A percentile compares a stretch with the other conserved stretches of the same genome.
phyloP scores from a whole-genome alignment of 2,113 vertebrate species.

The Glaucidium brasilianum region DNA sequence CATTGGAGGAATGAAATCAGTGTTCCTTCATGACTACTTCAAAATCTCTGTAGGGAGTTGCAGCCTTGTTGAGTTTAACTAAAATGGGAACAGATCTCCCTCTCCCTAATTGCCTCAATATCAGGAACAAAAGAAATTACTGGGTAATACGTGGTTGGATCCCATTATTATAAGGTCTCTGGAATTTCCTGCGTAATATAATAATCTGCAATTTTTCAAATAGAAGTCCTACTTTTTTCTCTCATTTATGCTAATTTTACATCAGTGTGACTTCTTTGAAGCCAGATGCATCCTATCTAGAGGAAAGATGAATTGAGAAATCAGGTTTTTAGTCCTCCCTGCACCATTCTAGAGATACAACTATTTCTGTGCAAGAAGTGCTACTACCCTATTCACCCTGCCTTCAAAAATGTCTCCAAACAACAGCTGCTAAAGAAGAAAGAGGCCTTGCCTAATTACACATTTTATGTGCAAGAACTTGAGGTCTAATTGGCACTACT shows the following conservation, averaged over 20 bases:
- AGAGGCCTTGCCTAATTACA: not conserved
- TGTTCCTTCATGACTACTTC: not conserved
- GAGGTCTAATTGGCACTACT: not conserved
- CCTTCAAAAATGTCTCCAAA: not conserved
- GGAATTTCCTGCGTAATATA: not conserved
- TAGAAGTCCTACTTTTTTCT: not conserved
- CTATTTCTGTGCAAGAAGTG: not conserved
- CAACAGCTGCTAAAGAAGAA: not conserved
- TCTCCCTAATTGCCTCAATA: not conserved
- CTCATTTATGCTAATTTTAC: not conserved
- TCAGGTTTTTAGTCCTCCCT: not conserved
- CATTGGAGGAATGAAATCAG: not conserved
- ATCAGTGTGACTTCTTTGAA: not conserved
- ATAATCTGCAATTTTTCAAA: not conserved
- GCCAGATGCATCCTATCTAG: not conserved
- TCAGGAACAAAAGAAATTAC: not conserved
- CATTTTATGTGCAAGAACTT: not conserved
- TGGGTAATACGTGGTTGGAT: not conserved
- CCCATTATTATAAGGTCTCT: not conserved
- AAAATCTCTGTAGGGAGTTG: not conserved
- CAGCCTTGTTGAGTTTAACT: not conserved
- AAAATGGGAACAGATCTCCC: not conserved
- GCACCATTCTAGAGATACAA: not conserved
- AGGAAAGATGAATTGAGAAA: not conserved
- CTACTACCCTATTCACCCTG: not conserved